Percentiles rank a stretch among this genome's conserved stretches.
phyloP scores from a whole-genome alignment of 1,140 invertebrate species.

The Bradysia coprophila region DNA sequence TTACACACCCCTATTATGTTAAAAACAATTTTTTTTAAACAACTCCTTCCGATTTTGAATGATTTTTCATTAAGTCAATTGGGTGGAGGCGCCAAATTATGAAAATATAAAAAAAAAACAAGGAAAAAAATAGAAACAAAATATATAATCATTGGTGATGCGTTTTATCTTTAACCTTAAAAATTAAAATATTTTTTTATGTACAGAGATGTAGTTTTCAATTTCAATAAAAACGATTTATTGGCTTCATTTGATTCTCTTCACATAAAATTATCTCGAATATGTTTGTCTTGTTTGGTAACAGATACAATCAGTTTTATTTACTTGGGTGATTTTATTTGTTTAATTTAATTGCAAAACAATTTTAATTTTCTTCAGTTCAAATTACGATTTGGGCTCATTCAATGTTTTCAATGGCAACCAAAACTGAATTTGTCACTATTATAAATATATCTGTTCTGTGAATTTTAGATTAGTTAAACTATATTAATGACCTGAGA shows the following conservation, averaged over 20 bases:
- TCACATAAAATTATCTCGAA: background rate
- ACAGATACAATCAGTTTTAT: too few relatives aligned
- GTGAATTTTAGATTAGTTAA: too few relatives aligned
- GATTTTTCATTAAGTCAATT: background rate
- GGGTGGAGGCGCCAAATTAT: constrained; percentile 1
- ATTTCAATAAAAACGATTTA: background rate
- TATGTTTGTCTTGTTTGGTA: background rate
- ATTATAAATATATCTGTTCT: too few relatives aligned
- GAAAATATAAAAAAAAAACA: background rate
- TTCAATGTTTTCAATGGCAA: too few relatives aligned
- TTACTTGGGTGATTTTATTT: too few relatives aligned
- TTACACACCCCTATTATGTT: background rate
- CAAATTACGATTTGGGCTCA: too few relatives aligned
- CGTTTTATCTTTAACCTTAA: constrained; percentile 1
- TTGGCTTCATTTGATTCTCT: background rate
- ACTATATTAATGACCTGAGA: too few relatives aligned
- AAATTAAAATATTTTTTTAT: constrained; percentile 3
- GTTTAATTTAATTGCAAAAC: too few relatives aligned
- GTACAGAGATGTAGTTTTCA: background rate
- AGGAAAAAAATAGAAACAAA: background rate
- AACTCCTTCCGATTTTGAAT: background rate
- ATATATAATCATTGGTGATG: constrained; percentile 3
- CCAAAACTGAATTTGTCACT: too few relatives aligned
- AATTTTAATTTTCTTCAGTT: too few relatives aligned
- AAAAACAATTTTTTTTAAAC: background rate